A percentile compares a stretch with the other conserved stretches of the same genome.
Conservation (phyloP, 2,113 vertebrate genomes). For the Cinclus cinclus region DNA sequence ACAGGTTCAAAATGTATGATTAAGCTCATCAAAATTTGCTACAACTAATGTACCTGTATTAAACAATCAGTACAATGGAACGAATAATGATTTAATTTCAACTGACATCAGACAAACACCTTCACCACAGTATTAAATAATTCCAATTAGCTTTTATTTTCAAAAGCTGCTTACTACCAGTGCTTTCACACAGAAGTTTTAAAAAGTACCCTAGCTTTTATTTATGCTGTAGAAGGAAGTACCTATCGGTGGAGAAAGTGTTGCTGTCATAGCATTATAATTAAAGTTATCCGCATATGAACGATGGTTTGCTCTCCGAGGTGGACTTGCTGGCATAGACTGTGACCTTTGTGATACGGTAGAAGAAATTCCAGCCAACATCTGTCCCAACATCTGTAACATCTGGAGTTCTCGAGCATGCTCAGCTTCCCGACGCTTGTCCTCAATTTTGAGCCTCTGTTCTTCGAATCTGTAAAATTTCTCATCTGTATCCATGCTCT, state of each 20-base stretch:
- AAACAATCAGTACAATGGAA: neutral
- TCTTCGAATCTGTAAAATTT: slow-evolving; percentile 87
- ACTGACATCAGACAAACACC: slow-evolving; percentile 33
- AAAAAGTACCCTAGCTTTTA: neutral
- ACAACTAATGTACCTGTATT: neutral
- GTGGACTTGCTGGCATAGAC: slow-evolving; percentile 52
- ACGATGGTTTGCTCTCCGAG: slow-evolving; percentile 65
- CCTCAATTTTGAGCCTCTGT: slow-evolving; percentile 85
- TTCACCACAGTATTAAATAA: slow-evolving; percentile 6
- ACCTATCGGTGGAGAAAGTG: slow-evolving; percentile 81
- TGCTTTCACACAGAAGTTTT: slow-evolving; percentile 8
- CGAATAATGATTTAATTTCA: neutral
- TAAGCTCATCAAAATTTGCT: neutral
- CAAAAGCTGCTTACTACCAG: slow-evolving; percentile 25
- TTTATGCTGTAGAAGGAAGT: slow-evolving; percentile 62
- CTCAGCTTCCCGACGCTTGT: slow-evolving; percentile 83
- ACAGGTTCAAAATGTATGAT: neutral
- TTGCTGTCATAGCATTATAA: slow-evolving; percentile 71
- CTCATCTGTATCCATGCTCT: slow-evolving; percentile 85
- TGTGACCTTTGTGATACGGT: slow-evolving; percentile 60
- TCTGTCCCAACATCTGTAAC: slow-evolving; percentile 90
- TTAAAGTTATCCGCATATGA: slow-evolving; percentile 71
- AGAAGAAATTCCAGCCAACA: slow-evolving; percentile 83
- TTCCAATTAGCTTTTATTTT: slow-evolving; percentile 36
- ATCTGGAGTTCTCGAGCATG: slow-evolving; percentile 87